Evolutionary conservation across 2,113 vertebrate species (phyloP), one percentile per base, ranked within the genome.

Genomic region (Pao palembangensis): DNA sequence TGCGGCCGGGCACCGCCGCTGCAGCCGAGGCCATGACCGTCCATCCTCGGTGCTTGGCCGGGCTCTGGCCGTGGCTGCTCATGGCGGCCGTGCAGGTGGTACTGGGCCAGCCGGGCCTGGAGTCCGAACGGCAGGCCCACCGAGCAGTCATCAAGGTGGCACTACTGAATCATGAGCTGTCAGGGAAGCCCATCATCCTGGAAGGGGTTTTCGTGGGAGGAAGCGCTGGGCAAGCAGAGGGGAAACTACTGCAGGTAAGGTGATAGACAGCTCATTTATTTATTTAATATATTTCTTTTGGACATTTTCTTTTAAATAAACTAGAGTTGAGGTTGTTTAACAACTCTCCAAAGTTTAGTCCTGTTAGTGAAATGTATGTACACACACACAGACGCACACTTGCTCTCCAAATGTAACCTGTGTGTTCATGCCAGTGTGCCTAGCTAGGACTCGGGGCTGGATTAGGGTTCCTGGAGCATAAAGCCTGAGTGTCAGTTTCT

Each of bases 21-120:
- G 78, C 94, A 93, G 90, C 92, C 93, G 91, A 93, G 92, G 94
- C 94, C 94, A 98, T 98, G 97, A 98, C 91, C 91, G 91, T 93
- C 91, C 92, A 91, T 88, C 94, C 74, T 92, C 91, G 91, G 92
- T 94, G 92, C 90, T 91, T 93, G 94, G 93, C 93, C 93, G 92
- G 93, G 91, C 94, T 95, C 91, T 98, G 95, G 95, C 94, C 93
- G 87, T 96, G 94, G 95, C 94, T 98, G 90, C 92, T 96, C 82
- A 93, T 95, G 93, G 93, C 93, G 80, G 92, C 91, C 89, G 90
- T 96, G 85, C 94, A 94, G 91, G 91, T 93, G 81, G 93, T 90
- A 83, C 90, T 95, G 58, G 92, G 91, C 90, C 93, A 80, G 46
- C 90, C 91, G 0, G 92, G 92, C 90, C 90, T 92, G 90, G 94